Evolutionary conservation across 2,113 vertebrate genomes (phyloP).

Genomic region (Elanus axillaris): DNA sequence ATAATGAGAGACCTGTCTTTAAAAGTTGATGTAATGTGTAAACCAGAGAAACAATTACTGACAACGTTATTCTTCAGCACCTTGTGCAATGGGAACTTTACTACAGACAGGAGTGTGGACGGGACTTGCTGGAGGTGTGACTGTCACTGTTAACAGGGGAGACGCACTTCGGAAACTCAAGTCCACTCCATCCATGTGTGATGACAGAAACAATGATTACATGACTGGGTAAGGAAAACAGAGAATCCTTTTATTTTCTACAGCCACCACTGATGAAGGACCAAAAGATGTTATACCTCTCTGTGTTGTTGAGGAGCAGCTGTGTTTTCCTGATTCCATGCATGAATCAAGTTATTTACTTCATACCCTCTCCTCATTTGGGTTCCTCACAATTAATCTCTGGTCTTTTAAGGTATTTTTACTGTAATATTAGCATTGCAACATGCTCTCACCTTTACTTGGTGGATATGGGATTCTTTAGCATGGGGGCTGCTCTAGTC

Average conservation of each 20-base stretch:
- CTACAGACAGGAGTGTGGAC: accelerated
- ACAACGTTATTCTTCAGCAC: neutral
- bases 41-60: neutral
- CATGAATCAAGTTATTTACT: neutral
- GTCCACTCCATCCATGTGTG: accelerated
- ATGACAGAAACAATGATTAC: neutral
- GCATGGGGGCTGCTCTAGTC: neutral
- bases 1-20: neutral
- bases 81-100: neutral
- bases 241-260: neutral
- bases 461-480: neutral
- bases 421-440: neutral
- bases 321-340: neutral
- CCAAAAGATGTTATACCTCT: neutral
- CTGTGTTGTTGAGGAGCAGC: neutral
- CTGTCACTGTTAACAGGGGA: neutral
- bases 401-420: neutral
- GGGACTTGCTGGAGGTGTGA: neutral
- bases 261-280: accelerated
- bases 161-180: neutral
- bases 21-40: accelerated
- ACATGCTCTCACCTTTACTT: neutral
- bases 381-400: neutral
- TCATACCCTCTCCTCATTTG: accelerated
- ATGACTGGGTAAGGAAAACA: neutral